A percentile compares a stretch with the other conserved stretches of the same genome.
Conservation (phyloP, 2,113 vertebrate species). For the Lathamus discolor region DNA sequence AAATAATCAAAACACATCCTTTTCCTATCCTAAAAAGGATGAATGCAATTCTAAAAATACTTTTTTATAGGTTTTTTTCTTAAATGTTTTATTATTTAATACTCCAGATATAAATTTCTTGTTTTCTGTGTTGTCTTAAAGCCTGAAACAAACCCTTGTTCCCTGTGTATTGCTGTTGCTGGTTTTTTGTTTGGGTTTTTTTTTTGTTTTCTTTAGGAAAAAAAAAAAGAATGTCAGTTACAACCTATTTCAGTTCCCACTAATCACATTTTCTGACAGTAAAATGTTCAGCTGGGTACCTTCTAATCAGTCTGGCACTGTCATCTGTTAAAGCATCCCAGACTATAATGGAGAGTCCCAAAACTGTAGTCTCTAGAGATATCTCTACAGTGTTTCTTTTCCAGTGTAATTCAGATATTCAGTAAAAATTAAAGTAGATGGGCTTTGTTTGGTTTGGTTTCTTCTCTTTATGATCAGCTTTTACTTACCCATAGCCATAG, state of each 20-base stretch:
- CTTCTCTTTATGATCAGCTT: neutral
- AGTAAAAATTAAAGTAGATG: neutral
- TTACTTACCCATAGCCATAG: neutral
- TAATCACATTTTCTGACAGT: slow-evolving; percentile 13
- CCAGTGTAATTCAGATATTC: neutral
- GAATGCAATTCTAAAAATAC: neutral
- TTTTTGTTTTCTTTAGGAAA: neutral
- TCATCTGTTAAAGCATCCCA: neutral
- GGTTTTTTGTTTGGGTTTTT: neutral
- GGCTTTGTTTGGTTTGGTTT: neutral
- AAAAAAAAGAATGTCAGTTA: neutral
- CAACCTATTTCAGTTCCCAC: neutral
- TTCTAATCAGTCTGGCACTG: neutral
- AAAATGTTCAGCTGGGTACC: neutral
- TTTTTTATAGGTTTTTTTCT: neutral
- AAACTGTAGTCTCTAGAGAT: neutral
- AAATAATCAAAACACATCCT: neutral
- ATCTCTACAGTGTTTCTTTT: neutral
- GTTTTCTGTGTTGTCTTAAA: neutral
- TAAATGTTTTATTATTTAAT: neutral
- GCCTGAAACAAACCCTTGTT: neutral
- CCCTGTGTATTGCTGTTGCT: neutral
- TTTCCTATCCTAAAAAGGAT: neutral
- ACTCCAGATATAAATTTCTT: neutral
- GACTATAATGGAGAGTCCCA: neutral